These are phyloP conservation scores for Scaptomyza caliginosa DNA, from an alignment of 2,888 invertebrate species.

Conservation along the genomic window DNA sequence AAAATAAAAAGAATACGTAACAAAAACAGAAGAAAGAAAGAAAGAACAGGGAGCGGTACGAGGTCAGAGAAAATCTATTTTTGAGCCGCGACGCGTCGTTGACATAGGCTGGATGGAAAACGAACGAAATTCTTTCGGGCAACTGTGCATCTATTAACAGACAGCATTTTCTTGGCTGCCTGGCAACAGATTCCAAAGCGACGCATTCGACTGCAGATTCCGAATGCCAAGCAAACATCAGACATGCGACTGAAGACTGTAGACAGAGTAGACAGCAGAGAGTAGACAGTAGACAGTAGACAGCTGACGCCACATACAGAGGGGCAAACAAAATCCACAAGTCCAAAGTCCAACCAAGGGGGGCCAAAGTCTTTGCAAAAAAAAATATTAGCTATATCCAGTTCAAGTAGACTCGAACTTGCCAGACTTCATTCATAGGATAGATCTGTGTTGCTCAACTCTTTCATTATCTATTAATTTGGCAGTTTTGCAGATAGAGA, in stretches of 20 bases:
- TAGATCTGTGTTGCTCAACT: neutral
- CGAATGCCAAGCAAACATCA: conserved; percentile 22
- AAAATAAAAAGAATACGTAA: neutral
- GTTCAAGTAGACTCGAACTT: neutral
- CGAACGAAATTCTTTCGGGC: conserved; percentile 48
- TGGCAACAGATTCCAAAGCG: conserved; percentile 40
- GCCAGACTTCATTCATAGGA: too few species aligned
- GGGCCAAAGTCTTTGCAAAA: conserved; percentile 42
- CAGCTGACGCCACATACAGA: conserved; percentile 48
- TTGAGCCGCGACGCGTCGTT: conserved; percentile 46
- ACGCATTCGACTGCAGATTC: conserved; percentile 24
- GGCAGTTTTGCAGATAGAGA: neutral
- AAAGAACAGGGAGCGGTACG: neutral
- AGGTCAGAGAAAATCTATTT: conserved; percentile 57
- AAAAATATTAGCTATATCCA: conserved; percentile 5
- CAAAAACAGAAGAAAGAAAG: neutral
- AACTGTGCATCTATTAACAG: conserved; percentile 42
- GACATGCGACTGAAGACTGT: conserved; percentile 36
- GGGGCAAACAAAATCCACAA: conserved; percentile 7
- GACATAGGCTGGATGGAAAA: conserved; percentile 65
- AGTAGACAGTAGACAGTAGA: conserved; percentile 21
- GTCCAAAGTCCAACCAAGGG: conserved; percentile 21
- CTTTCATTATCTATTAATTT: neutral
- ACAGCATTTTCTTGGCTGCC: conserved; percentile 6
- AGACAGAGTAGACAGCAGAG: conserved; percentile 40